Evolutionary conservation across 2,888 invertebrate species (phyloP).

Genomic region (Adineta ricciae): DNA sequence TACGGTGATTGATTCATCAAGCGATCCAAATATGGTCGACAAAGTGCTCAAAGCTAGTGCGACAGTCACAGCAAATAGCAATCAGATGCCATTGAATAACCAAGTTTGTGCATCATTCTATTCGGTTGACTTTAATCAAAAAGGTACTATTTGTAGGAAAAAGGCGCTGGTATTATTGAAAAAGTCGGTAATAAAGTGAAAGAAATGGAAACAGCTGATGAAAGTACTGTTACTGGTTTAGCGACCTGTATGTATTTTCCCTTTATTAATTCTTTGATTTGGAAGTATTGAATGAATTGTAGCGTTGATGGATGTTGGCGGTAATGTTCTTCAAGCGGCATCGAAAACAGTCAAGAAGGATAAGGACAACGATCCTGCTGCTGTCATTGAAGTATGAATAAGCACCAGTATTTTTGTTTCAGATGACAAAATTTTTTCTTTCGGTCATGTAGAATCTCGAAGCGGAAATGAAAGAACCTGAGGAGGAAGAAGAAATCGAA

Average conservation of each 20-base stretch:
- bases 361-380: not conserved
- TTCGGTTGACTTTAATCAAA: not conserved
- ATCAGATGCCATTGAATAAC: constrained; percentile 32
- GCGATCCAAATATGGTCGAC: constrained; percentile 27
- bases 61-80: constrained; percentile 26
- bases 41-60: constrained; percentile 25
- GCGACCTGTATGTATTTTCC: constrained; percentile 2
- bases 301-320: constrained; percentile 11
- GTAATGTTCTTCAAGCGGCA: constrained; percentile 4
- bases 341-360: not conserved
- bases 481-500: not conserved
- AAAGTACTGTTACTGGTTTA: constrained; percentile 6
- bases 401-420: not conserved
- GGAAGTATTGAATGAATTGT: not conserved
- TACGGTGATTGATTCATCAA: constrained; percentile 36
- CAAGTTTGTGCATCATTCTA: not conserved
- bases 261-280: not conserved
- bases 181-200: constrained; percentile 14
- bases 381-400: not conserved
- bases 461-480: not conserved
- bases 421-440: not conserved
- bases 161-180: constrained; percentile 26
- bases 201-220: constrained; percentile 22
- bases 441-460: not conserved
- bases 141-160: not conserved